Evolutionary conservation across 2,888 invertebrate species (phyloP), one percentile per base, ranked within the genome.

Genomic region (Drosophila macrospina): DNA sequence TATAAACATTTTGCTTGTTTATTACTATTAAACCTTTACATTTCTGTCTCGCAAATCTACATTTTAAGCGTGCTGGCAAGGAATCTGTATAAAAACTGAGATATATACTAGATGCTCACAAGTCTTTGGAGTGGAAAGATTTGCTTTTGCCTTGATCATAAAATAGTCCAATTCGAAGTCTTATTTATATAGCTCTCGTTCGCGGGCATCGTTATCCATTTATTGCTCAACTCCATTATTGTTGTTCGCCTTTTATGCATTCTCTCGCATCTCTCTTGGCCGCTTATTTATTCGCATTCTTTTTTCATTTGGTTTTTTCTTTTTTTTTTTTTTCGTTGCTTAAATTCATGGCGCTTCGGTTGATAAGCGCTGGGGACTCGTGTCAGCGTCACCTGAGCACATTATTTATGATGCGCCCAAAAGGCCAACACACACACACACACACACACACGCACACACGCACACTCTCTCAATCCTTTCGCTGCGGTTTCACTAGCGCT

Each of bases 351-450:
- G 37, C 57, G 65, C 65, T 68, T 52, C 55, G 32, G 56, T 47
- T 73, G 79, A 79, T 82, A 76, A 85, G 73, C 69, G 54, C 57
- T 65, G 59, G 41, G 52, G 57, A 67, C 54, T 66, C 39, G 50
- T 61, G 54, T 72, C 78, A 70, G 75, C 67, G 54, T 72, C 78
- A 70, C 78, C 67, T 72, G 75, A 47, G 48, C 48, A 56, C 68
- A 84, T 86, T 80, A 84, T 84, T 84, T 88, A 84, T 86, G 83
- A 80, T 75, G 60, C 52, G 64, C 60, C 51, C 64, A 62, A 64
- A 64, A 66, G 70, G 37, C 52, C 45, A 59, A 54, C 41, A 41
- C 56, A 36, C 36, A 24, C 51, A 73, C 11, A 57, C 47, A 50
- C 24, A 36, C 41, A 64, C 60, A 55, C 54, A 50, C 20, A 45